phyloP scores from a whole-genome alignment of 1,140 invertebrate genomes.

The Anoplolepis gracilipes region DNA sequence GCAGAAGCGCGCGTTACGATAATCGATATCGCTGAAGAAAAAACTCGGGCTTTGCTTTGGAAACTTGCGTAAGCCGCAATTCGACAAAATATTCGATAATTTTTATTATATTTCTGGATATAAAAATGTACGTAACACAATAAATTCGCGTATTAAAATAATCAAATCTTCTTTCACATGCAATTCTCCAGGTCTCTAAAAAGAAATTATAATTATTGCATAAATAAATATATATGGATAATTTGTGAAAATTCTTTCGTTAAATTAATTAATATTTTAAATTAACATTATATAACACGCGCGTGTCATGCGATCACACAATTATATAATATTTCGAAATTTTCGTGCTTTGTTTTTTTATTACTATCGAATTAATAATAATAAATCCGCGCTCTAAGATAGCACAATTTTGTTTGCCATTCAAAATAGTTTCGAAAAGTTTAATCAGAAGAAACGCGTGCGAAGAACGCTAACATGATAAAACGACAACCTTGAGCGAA shows the following conservation, averaged over 20 bases:
- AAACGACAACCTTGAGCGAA: slow-evolving; percentile 31
- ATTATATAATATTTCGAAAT: not conserved
- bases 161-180: not conserved
- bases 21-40: not conserved
- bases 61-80: not conserved
- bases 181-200: not conserved
- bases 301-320: not conserved
- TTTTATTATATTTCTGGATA: too few relatives aligned
- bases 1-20: not conserved
- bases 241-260: not conserved
- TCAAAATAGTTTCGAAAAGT: not conserved
- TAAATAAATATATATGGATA: not conserved
- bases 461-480: slow-evolving; percentile 7
- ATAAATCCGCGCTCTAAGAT: not conserved
- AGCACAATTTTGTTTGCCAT: not conserved
- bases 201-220: not conserved
- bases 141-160: not conserved
- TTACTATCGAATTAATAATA: not conserved
- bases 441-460: not conserved
- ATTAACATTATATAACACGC: not conserved
- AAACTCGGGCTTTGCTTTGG: not conserved
- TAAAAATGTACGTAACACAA: not conserved
- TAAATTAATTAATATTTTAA: slow-evolving; percentile 9
- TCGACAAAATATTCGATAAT: not conserved
- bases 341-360: not conserved